Evolutionary conservation across 2,888 invertebrate genomes (phyloP).

Genomic region (Uloborus plumipes): DNA sequence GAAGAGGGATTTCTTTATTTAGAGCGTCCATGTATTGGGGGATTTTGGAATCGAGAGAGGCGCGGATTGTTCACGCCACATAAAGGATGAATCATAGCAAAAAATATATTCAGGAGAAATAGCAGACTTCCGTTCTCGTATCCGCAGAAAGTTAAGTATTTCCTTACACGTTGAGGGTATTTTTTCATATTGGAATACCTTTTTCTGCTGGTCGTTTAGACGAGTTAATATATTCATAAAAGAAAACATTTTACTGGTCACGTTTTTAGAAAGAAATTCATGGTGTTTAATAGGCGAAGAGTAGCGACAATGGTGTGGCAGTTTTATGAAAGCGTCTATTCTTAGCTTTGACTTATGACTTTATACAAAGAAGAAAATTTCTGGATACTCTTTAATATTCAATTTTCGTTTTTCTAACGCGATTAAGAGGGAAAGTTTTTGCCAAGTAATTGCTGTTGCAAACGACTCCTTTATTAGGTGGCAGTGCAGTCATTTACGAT

Average conservation of each 20-base stretch:
- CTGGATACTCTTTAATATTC: conserved; percentile 41
- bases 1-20: conserved; percentile 11
- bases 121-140: conserved; percentile 37
- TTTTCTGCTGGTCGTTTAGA: conserved; percentile 27
- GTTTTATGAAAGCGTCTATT: conserved; percentile 45
- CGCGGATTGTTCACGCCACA: conserved; percentile 22
- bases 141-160: conserved; percentile 51
- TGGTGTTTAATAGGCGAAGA: conserved; percentile 50
- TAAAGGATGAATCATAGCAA: conserved; percentile 11
- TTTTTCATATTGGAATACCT: conserved; percentile 19
- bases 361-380: conserved; percentile 39
- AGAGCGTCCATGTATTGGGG: not conserved
- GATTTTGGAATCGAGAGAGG: conserved; percentile 38
- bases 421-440: too few relatives aligned
- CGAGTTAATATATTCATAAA: conserved; percentile 58
- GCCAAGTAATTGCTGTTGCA: too few relatives aligned
- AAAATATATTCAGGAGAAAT: conserved; percentile 42
- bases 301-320: conserved; percentile 44
- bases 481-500: too few relatives aligned
- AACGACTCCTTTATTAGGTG: too few relatives aligned
- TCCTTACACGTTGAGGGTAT: conserved; percentile 49
- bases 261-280: conserved; percentile 44
- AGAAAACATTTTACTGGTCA: conserved; percentile 57
- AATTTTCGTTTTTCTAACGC: conserved; percentile 10
- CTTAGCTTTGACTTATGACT: conserved; percentile 57